These are phyloP conservation scores for Trididemnum clinides DNA, from an alignment of 23 tunicate species.

Conservation along the genomic window DNA sequence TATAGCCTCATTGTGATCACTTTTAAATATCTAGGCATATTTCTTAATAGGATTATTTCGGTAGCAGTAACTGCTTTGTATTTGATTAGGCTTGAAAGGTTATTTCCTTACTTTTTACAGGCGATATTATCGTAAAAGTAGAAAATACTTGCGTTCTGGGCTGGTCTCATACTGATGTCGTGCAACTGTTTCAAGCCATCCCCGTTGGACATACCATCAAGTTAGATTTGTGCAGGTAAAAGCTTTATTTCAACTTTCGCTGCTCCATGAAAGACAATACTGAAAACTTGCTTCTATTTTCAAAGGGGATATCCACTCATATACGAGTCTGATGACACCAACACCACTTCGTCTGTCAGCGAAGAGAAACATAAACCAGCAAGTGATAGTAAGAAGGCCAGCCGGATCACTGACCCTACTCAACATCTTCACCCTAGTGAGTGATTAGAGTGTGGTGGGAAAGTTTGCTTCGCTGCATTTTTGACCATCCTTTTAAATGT, in stretches of 20 bases:
- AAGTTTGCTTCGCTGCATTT: no score
- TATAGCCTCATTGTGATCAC: no score
- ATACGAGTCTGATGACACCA: conserved; percentile 67
- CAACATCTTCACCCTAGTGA: no score
- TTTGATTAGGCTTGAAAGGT: no score
- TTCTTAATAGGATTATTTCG: no score
- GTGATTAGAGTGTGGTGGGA: no score
- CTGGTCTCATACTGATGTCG: conserved; percentile 94
- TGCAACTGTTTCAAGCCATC: conserved; percentile 85
- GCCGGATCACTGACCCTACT: no score
- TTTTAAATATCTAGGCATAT: no score
- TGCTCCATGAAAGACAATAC: neutral
- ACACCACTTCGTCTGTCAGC: conserved; percentile 18
- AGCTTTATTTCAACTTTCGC: neutral
- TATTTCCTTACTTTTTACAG: conserved; percentile 23
- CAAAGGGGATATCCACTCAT: conserved; percentile 93
- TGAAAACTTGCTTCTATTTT: conserved; percentile 11
- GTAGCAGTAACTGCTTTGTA: no score
- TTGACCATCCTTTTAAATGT: no score
- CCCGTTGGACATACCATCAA: conserved; percentile 77
- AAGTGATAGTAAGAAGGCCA: no score
- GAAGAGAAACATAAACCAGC: no score
- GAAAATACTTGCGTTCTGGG: conserved; percentile 91
- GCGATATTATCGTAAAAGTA: conserved; percentile 89
- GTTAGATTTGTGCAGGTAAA: conserved; percentile 76